A percentile compares a stretch with the other conserved stretches of the same genome.
Conservation (phyloP, 64 coral and sea anemone genomes). For the Montipora capricornis region DNA sequence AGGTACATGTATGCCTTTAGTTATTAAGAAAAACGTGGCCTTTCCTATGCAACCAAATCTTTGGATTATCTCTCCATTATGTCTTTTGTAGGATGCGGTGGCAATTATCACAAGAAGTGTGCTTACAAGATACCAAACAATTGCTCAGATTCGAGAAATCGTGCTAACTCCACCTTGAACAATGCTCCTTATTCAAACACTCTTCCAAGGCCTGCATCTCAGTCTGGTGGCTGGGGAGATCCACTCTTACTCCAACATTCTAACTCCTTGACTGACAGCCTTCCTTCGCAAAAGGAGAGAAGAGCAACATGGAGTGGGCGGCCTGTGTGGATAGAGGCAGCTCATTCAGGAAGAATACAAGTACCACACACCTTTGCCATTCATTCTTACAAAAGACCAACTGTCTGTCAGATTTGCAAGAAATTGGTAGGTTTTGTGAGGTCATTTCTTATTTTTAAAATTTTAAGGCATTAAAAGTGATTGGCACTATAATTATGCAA, state of each 20-base stretch:
- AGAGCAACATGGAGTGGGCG: constrained; percentile 93
- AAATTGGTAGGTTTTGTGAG: constrained; percentile 72
- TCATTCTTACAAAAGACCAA: constrained; percentile 95
- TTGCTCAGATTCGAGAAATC: constrained; percentile 89
- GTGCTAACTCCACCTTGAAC: constrained; percentile 23
- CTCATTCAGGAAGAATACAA: constrained; percentile 87
- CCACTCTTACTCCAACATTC: constrained; percentile 55
- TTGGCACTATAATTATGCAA: not conserved
- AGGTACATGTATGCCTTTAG: too few species aligned
- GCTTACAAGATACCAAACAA: constrained; percentile 96
- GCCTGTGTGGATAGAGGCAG: constrained; percentile 83
- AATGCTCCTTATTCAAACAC: constrained; percentile 52
- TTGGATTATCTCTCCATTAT: not conserved
- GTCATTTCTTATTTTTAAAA: too few species aligned
- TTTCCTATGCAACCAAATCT: too few species aligned
- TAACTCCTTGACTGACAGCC: constrained; percentile 75
- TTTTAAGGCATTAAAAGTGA: too few species aligned
- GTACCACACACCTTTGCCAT: constrained; percentile 95
- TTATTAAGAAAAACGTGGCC: too few species aligned
- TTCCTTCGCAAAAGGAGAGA: constrained; percentile 60
- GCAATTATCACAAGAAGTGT: constrained; percentile 96
- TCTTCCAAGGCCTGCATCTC: constrained; percentile 64
- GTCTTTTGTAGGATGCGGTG: constrained; percentile 86
- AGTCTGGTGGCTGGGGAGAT: constrained; percentile 28
- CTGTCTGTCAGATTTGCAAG: constrained; percentile 97